These are phyloP conservation scores for Athalia cordata DNA, from an alignment of 2,888 invertebrate species.

Conservation along the genomic window DNA sequence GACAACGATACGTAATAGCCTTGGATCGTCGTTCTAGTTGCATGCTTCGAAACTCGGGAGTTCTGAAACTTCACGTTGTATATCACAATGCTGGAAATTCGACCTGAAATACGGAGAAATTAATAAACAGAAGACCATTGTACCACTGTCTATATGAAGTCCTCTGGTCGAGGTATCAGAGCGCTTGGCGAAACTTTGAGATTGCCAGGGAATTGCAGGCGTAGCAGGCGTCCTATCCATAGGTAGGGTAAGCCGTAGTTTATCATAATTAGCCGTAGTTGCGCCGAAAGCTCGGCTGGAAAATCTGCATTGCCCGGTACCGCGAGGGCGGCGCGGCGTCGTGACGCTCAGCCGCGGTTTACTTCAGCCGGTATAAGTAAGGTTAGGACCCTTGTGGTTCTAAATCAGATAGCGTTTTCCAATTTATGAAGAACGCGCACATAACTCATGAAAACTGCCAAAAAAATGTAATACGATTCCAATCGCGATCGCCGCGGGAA, in stretches of 20 bases:
- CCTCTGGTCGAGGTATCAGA: constrained; percentile 28
- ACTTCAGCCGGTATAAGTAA: neutral
- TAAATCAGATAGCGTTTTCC: constrained; percentile 28
- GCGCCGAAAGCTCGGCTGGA: constrained; percentile 1
- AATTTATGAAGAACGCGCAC: constrained; percentile 28
- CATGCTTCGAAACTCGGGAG: constrained; percentile 19
- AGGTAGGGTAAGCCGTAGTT: neutral
- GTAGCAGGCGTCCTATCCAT: neutral
- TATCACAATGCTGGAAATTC: constrained; percentile 28
- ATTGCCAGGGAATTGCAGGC: constrained; percentile 35
- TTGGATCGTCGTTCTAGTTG: constrained; percentile 28
- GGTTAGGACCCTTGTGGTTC: neutral
- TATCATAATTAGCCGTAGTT: constrained; percentile 30
- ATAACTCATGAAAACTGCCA: constrained; percentile 29
- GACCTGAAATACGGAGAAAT: constrained; percentile 29
- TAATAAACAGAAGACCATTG: constrained; percentile 40
- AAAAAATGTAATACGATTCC: constrained; percentile 28
- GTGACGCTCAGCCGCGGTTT: neutral
- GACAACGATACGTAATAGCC: constrained; percentile 6
- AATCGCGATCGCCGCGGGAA: constrained; percentile 7
- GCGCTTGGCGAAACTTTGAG: constrained; percentile 30
- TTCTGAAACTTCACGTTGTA: constrained; percentile 27
- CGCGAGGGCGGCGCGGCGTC: neutral
- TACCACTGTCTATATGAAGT: constrained; percentile 30
- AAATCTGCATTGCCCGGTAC: constrained; percentile 14